Conservation (phyloP, 1,140 invertebrate species). For the Lepidostoma basale region DNA sequence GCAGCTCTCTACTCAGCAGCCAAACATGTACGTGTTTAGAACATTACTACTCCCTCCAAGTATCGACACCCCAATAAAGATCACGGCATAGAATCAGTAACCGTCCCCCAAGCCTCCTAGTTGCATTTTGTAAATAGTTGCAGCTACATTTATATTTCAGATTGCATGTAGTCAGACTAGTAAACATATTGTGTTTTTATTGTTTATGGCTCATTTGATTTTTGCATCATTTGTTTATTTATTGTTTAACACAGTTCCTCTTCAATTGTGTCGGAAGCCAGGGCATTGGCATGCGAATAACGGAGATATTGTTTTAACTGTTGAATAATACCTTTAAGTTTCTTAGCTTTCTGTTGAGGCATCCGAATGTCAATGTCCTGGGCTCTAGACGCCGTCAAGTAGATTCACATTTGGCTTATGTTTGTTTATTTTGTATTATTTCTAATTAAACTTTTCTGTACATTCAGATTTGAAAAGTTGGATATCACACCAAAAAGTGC, state of each 20-base stretch:
- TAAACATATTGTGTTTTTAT: conserved; percentile 14
- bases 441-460: conserved; percentile 57
- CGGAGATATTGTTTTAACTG: background rate
- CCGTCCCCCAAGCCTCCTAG: background rate
- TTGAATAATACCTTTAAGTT: conserved; percentile 12
- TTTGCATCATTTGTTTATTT: conserved; percentile 46
- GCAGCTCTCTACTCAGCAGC: conserved; percentile 86
- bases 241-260: conserved; percentile 50
- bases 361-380: conserved; percentile 74
- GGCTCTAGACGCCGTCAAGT: conserved; percentile 51
- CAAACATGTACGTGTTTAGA: conserved; percentile 82
- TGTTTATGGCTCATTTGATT: conserved; percentile 46
- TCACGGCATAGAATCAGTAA: background rate
- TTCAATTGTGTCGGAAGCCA: conserved; percentile 64
- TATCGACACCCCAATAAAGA: background rate
- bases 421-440: conserved; percentile 49
- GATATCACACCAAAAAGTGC: conserved; percentile 99
- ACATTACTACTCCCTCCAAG: conserved; percentile 35
- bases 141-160: conserved; percentile 26
- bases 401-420: conserved; percentile 31
- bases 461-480: conserved; percentile 96
- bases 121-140: conserved; percentile 27
- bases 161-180: conserved; percentile 37
- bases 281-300: conserved; percentile 77
- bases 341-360: conserved; percentile 38